These are phyloP conservation scores for Lanius collurio DNA, from an alignment of 2,113 vertebrate genomes.

Conservation along the genomic window DNA sequence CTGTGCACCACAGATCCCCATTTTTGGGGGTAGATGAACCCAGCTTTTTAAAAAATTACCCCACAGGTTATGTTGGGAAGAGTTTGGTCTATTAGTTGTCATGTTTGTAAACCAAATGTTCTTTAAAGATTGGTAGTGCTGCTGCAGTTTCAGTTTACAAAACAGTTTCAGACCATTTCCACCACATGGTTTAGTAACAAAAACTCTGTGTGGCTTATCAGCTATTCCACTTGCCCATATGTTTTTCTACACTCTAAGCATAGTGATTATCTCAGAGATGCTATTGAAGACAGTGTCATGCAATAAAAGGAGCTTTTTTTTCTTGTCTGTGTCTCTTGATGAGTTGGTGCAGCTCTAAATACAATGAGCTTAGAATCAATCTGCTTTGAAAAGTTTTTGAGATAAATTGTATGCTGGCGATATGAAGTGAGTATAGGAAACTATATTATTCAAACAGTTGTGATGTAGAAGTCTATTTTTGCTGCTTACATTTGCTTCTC, in stretches of 20 bases:
- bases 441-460: neutral
- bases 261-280: neutral
- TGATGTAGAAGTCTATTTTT: neutral
- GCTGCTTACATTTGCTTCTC: neutral
- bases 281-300: neutral
- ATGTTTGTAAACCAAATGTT: neutral
- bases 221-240: neutral
- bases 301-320: slow-evolving; percentile 16
- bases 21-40: neutral
- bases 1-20: neutral
- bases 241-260: neutral
- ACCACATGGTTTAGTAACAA: neutral
- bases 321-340: neutral
- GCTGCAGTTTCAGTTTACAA: neutral
- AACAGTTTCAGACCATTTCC: neutral
- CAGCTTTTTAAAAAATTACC: neutral
- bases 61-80: neutral
- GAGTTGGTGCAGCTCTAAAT: neutral
- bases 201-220: neutral
- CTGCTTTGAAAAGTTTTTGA: neutral
- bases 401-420: neutral
- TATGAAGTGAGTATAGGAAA: neutral
- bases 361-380: neutral
- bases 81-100: neutral
- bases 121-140: neutral